Percentiles rank a stretch among this genome's conserved stretches.
phyloP scores from a whole-genome alignment of 2,797 vertebrate genomes.

The Notolepis coatsorum region DNA sequence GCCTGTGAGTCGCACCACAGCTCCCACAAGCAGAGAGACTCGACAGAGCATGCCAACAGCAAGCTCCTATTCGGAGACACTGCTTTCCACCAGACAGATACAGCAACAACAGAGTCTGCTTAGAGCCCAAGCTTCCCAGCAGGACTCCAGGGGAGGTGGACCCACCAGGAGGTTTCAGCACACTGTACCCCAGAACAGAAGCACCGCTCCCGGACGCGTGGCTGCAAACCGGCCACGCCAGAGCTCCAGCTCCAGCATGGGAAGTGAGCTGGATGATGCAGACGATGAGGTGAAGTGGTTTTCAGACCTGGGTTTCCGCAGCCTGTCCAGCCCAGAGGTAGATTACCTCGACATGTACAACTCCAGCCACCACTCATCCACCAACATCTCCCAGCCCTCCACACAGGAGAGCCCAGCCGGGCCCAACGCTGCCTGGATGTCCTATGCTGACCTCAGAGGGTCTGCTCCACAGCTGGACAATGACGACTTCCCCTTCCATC shows the following conservation, averaged over 20 bases:
- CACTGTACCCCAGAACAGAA: constrained; percentile 63
- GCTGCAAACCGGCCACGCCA: constrained; percentile 65
- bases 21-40: constrained; percentile 80
- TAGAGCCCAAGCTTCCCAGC: constrained; percentile 68
- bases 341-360: constrained; percentile 89
- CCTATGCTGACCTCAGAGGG: constrained; percentile 80
- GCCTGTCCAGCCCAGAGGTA: constrained; percentile 81
- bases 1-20: constrained; percentile 76
- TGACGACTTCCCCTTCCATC: constrained; percentile 68
- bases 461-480: constrained; percentile 71
- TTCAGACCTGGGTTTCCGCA: constrained; percentile 82
- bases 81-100: constrained; percentile 73
- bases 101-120: constrained; percentile 79
- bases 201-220: constrained; percentile 53
- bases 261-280: constrained; percentile 87
- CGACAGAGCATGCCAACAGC: constrained; percentile 77
- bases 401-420: constrained; percentile 84
- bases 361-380: constrained; percentile 82
- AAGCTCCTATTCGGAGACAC: constrained; percentile 81
- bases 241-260: constrained; percentile 83
- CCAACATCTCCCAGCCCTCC: constrained; percentile 85
- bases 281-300: constrained; percentile 89
- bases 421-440: constrained; percentile 73
- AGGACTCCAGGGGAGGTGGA: constrained; percentile 67
- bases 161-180: constrained; percentile 66